phyloP scores from a whole-genome alignment of 2,113 vertebrate genomes.

The Colinus virginianus region DNA sequence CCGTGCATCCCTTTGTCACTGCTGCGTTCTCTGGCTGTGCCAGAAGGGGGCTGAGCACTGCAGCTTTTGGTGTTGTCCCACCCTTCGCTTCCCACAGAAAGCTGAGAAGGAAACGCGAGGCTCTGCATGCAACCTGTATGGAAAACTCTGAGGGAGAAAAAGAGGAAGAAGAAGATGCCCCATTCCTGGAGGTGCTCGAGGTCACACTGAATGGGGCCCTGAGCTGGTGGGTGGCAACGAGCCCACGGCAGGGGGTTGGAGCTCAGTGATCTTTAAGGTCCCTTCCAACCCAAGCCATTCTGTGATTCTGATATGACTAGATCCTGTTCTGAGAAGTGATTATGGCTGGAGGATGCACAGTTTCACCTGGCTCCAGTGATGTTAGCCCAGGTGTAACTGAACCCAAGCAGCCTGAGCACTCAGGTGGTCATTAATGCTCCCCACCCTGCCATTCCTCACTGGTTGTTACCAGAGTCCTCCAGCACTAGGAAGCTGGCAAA shows the following conservation, averaged over 20 bases:
- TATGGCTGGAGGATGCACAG: not conserved
- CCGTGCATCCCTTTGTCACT: not conserved
- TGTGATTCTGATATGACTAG: not conserved
- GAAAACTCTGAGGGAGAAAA: not conserved
- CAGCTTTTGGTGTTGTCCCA: not conserved
- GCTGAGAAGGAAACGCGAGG: not conserved
- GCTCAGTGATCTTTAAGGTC: no score
- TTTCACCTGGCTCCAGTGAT: not conserved
- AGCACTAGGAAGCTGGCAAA: not conserved
- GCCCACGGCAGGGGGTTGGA: no score
- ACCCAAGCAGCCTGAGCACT: not conserved
- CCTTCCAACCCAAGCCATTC: no score
- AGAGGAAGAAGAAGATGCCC: not conserved
- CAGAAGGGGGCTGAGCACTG: conserved; percentile 41
- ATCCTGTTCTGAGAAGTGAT: not conserved
- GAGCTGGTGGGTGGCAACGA: no score
- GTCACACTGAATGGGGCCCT: no score
- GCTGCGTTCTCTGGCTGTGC: not conserved
- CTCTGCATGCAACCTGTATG: not conserved
- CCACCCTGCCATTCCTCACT: not conserved
- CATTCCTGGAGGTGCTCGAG: no score
- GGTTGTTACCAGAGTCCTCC: not conserved
- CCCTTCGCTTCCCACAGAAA: not conserved
- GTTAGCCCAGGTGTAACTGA: rapidly evolving
- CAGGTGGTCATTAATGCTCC: not conserved